Evolutionary conservation across 2,113 vertebrate genomes (phyloP).

Genomic region (Pseudorectes ferrugineus): DNA sequence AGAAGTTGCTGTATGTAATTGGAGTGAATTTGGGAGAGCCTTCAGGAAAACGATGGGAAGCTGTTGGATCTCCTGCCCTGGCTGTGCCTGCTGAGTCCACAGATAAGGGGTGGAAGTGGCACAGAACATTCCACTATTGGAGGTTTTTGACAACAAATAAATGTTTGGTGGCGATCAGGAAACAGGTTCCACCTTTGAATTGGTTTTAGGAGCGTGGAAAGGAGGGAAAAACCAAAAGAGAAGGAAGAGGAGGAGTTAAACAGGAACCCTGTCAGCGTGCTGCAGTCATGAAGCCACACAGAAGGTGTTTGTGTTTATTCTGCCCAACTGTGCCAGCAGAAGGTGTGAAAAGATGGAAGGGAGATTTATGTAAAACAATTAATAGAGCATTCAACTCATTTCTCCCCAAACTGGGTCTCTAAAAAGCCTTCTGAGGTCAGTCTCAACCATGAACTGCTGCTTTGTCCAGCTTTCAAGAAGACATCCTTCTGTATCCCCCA

Average conservation of each 20-base stretch:
- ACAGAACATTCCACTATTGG: background rate
- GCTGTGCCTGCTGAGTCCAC: background rate
- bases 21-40: background rate
- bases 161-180: background rate
- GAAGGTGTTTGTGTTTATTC: background rate
- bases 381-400: background rate
- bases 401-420: background rate
- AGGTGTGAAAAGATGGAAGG: background rate
- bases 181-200: background rate
- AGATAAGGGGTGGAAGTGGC: background rate
- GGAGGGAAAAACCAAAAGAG: background rate
- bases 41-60: background rate
- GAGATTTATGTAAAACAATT: background rate
- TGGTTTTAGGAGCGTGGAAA: background rate
- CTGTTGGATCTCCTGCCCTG: background rate
- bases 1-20: background rate
- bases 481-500: background rate
- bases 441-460: background rate
- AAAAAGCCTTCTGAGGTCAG: background rate
- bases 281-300: background rate
- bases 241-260: background rate
- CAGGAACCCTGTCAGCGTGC: background rate
- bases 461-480: background rate
- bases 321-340: background rate
- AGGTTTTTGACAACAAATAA: background rate